Evolutionary conservation across 2,888 invertebrate genomes (phyloP), one percentile per base, ranked within the genome.

Genomic region (Eugnorisma glareosa): DNA sequence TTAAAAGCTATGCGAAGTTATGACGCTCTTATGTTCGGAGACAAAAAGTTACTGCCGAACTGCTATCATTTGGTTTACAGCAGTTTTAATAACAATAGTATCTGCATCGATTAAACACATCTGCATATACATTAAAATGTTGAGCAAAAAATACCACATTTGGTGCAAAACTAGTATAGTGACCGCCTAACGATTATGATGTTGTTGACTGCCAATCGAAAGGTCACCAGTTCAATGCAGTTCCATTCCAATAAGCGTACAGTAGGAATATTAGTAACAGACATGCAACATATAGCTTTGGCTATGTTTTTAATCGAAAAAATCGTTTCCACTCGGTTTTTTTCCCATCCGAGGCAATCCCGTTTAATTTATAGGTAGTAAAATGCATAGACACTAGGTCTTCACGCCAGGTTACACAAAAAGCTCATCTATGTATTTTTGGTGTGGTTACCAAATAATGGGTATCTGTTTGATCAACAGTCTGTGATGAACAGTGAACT

Each of bases 401-500:
- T 79, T 68, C 45, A 72, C 67, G 67, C 64, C 64, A 80, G 70
- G 67, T 81, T 77, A 76, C 67, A 82, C 74, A 79, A 81, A 74
- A 83, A 70, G 71, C 73, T 67, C 63, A 54, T 78, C 79, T 87
- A 84, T n/a, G n/a, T n/a, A n/a, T 82, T 89, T 82, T 69, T 37
- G 81, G 76, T 81, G 74, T 54, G 70, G 76, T 76, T 78, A 69
- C 67, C 68, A 76, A 80, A 88, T 86, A 87, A 84, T 84, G 81
- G 78, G 71, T 77, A 78, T 75, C 81, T 86, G 84, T 87, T 79
- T 74, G 77, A 73, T 73, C 71, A 76, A 81, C 85, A 79, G 43
- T 79, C 77, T 73, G 67, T 68, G 51, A 73, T 86, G 77, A 79
- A 88, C 76, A 75, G 76, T 75, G 79, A 85, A 87, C 81, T 85